phyloP scores from a whole-genome alignment of 2,113 vertebrate genomes.

The Corydoras maculifer region DNA sequence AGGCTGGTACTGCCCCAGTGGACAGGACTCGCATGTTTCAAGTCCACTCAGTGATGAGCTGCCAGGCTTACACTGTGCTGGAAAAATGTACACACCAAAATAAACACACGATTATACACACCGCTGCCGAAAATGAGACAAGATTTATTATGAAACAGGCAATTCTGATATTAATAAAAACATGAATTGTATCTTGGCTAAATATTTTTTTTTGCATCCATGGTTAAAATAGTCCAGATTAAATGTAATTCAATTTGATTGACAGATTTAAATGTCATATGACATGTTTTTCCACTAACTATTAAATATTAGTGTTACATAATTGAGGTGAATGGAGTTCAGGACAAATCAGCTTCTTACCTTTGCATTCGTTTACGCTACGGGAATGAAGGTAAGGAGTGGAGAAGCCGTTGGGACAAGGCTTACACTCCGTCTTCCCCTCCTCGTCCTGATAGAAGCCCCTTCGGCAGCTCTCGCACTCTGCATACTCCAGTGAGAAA shows the following conservation, averaged over 20 bases:
- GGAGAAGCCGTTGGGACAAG: slow-evolving; percentile 78
- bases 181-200: no score
- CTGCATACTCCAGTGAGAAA: slow-evolving; percentile 80
- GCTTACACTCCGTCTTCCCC: slow-evolving; percentile 87
- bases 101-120: slow-evolving; percentile 8
- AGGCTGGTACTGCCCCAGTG: slow-evolving; percentile 82
- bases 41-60: slow-evolving; percentile 85
- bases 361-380: slow-evolving; percentile 83
- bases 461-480: slow-evolving; percentile 88
- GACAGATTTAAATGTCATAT: no score
- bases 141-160: no score
- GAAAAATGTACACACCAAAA: slow-evolving; percentile 36
- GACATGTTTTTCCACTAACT: no score
- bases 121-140: no score
- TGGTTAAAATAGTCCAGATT: no score
- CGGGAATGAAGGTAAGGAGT: slow-evolving; percentile 91
- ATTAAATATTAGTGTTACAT: no score
- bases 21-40: slow-evolving; percentile 94
- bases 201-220: no score
- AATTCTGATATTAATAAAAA: no score
- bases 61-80: slow-evolving; percentile 90
- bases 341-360: slow-evolving; percentile 49
- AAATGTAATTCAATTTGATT: no score
- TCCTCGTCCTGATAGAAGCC: slow-evolving; percentile 91
- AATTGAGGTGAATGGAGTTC: no score